Conservation (phyloP, 2,797 vertebrate genomes). For the Alca torda region DNA sequence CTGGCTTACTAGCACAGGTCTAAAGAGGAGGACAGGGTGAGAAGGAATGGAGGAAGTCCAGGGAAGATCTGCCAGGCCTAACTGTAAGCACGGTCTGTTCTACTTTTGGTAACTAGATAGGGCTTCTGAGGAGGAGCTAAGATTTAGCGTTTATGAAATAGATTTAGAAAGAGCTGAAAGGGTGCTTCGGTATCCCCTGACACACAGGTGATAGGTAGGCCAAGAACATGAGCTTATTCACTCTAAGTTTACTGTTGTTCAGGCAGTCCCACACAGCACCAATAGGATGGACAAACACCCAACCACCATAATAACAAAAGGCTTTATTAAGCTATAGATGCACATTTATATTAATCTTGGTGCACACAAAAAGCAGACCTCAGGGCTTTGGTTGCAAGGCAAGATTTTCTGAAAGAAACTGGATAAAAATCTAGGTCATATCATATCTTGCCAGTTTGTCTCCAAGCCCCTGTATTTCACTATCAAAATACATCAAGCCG, state of each 20-base stretch:
- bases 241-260: background rate
- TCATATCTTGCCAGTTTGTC: background rate
- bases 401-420: background rate
- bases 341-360: background rate
- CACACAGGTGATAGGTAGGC: background rate
- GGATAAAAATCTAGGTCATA: background rate
- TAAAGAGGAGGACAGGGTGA: background rate
- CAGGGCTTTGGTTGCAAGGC: background rate
- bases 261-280: background rate
- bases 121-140: background rate
- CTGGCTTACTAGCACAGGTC: background rate
- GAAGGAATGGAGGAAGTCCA: background rate
- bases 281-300: background rate
- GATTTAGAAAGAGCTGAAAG: background rate
- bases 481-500: background rate
- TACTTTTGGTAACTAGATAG: background rate
- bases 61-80: background rate
- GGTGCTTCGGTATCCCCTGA: background rate
- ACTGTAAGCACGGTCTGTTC: background rate
- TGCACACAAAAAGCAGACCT: background rate
- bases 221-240: background rate
- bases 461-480: background rate
- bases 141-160: background rate
- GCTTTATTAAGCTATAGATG: background rate
- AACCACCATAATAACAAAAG: background rate